A percentile compares a stretch with the other conserved stretches of the same genome.
These are phyloP conservation scores for Balanococcus diminutus DNA, from an alignment of 2,888 invertebrate species.

Conservation along the genomic window DNA sequence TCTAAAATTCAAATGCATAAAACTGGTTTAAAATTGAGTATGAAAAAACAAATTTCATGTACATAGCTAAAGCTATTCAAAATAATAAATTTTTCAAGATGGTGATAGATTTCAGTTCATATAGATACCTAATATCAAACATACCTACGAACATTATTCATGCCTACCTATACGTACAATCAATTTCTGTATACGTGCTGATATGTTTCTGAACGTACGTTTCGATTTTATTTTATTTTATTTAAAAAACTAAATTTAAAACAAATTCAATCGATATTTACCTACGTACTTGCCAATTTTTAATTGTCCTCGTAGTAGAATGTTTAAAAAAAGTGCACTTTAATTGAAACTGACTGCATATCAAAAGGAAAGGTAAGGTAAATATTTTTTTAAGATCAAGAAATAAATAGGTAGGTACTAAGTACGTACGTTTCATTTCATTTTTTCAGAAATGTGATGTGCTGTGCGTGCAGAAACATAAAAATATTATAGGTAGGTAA, in stretches of 20 bases:
- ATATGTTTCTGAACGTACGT: no score
- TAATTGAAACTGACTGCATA: no score
- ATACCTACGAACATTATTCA: no score
- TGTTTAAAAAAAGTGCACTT: no score
- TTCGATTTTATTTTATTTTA: no score
- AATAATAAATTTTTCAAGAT: no score
- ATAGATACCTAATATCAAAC: not conserved
- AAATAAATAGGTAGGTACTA: not conserved
- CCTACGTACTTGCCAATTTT: not conserved
- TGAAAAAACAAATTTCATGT: not conserved
- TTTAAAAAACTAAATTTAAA: not conserved
- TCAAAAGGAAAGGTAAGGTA: not conserved
- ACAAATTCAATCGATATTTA: not conserved
- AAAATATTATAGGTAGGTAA: no score
- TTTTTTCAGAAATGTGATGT: not conserved
- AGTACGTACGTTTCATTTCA: not conserved
- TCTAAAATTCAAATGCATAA: constrained; percentile 17
- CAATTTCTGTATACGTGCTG: not conserved
- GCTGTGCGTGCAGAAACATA: no score
- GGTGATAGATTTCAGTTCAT: not conserved
- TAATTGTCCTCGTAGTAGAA: not conserved
- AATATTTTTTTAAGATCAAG: no score
- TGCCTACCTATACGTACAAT: not conserved
- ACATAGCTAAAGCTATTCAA: no score
- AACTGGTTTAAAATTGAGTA: no score